Evolutionary conservation across 37 sponge, comb jelly and placozoan species (phyloP).

Genomic region (Aphrocallistes beatrix): DNA sequence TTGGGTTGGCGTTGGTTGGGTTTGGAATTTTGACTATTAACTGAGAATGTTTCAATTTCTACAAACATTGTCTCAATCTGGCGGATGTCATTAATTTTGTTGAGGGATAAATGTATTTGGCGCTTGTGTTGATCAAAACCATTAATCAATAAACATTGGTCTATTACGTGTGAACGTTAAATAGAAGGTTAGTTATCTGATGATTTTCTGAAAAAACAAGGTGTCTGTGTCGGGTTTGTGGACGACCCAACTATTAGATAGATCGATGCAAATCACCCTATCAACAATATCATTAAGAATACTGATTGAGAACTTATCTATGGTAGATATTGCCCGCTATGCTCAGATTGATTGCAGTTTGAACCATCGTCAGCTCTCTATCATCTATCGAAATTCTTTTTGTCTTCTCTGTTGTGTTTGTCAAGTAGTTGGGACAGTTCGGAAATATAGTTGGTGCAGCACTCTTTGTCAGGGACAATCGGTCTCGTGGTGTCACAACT

Average conservation of each 20-base stretch:
- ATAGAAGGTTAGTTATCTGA: neutral
- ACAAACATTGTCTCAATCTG: neutral
- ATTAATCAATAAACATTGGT: neutral
- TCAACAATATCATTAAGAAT: neutral
- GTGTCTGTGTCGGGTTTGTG: neutral
- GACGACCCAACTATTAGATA: neutral
- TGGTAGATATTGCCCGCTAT: neutral
- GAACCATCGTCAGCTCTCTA: neutral
- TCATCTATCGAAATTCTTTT: neutral
- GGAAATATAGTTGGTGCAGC: neutral
- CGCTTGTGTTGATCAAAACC: neutral
- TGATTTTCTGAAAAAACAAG: neutral
- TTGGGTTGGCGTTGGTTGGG: neutral
- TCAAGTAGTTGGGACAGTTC: neutral
- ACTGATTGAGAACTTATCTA: neutral
- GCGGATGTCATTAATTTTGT: neutral
- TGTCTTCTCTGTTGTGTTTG: neutral
- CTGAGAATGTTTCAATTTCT: neutral
- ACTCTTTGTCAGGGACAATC: neutral
- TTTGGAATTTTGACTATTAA: neutral
- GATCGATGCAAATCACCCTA: neutral
- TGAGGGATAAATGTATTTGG: neutral
- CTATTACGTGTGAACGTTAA: neutral
- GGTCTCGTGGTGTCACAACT: neutral
- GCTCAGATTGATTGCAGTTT: neutral